phyloP scores from a whole-genome alignment of 2,797 vertebrate genomes.

The Pseudochaenichthys georgianus region DNA sequence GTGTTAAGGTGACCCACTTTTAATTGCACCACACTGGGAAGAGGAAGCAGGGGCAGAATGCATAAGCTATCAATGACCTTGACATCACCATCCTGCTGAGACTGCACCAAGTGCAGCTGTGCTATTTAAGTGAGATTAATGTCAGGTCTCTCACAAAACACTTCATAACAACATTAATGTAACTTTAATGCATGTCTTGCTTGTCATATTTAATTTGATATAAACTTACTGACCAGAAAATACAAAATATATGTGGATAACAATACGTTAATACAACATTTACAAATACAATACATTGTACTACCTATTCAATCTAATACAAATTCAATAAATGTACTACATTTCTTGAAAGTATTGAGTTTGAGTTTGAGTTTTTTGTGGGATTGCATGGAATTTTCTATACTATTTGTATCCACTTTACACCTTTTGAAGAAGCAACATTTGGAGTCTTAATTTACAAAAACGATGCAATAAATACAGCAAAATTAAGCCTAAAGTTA shows the following conservation, averaged over 20 bases:
- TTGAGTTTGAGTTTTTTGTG: too few relatives aligned
- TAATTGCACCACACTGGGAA: not conserved
- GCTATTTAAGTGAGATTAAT: not conserved
- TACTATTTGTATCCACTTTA: too few relatives aligned
- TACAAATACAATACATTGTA: too few relatives aligned
- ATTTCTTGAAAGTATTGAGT: too few relatives aligned
- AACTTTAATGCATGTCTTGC: not conserved
- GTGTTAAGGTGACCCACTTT: not conserved
- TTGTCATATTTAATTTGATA: constrained; percentile 6
- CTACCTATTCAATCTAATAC: too few relatives aligned
- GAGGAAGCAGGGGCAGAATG: not conserved
- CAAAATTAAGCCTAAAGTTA: not conserved
- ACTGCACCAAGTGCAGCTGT: not conserved
- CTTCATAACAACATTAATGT: not conserved
- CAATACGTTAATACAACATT: too few relatives aligned
- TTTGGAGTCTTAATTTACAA: not conserved
- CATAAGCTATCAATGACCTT: not conserved
- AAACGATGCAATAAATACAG: not conserved
- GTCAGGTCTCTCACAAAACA: constrained; percentile 3
- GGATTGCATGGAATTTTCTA: too few relatives aligned
- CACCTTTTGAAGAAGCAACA: too few relatives aligned
- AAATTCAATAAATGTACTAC: too few relatives aligned
- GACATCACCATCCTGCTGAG: not conserved
- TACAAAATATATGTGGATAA: not conserved
- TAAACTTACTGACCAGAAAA: not conserved